Base-by-base conservation (phyloP, 2,888 invertebrate genomes). In the Drosophila bunnanda region DNA sequence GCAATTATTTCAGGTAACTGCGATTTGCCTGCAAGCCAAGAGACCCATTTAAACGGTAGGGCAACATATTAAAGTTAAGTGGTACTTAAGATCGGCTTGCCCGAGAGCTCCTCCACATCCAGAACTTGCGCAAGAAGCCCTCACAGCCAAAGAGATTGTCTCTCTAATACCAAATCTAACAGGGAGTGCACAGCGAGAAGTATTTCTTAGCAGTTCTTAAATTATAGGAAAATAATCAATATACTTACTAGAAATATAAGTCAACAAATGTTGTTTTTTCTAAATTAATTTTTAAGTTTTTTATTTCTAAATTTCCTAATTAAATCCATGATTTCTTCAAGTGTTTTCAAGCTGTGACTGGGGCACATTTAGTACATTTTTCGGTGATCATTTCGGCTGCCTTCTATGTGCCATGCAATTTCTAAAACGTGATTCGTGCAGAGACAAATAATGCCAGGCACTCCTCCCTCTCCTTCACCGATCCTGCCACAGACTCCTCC, bases 401-500 rank as follows among this genome's bases (percentile, higher is more conserved):
- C 57, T 60, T 56, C 85, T 69, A 72, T 86, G 76, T 68, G 82
- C 83, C 82, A 78, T 89, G 88, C 84, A 89, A 85, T 85, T 86
- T 89, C 90, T 83, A 89, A 89, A 86, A 86, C 85, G 85, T 86
- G 90, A 86, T 89, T 86, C 85, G 85, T 86, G 89, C 85, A 80
- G 61, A 82, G 87, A 89, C 89, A 89, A 83, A 81, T 52, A 52
- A 85, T 82, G 81, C 86, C 77, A 67, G 41, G 15, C 67, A 25
- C 71, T 20, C 43, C 71, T 67, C 43, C 71, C 20, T 25, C 67
- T 67, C 22, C 43, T 15, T 44, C 53, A 7, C 46, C 32, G 41
- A 22, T 54, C 38, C 41, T 34, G 50, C n/a, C 12, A 3, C 12
- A 36, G 59, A 39, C 39, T 59, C 17, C 56, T 44, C 20, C 68